These are phyloP conservation scores for Scaptomyza polygonia DNA, from an alignment of 2,888 invertebrate genomes.

Conservation along the genomic window DNA sequence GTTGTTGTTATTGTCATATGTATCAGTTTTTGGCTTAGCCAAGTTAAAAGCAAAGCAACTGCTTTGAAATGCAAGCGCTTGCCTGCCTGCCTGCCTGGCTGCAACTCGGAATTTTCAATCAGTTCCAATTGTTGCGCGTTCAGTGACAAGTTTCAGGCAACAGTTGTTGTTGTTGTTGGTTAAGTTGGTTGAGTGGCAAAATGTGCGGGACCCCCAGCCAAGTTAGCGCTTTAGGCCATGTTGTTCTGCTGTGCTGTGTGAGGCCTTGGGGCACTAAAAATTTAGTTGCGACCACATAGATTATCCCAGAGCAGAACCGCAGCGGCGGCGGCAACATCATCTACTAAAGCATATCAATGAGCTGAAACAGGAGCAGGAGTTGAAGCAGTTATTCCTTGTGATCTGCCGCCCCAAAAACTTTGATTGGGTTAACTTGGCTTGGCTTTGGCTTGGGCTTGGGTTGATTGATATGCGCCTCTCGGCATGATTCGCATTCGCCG, in stretches of 20 bases:
- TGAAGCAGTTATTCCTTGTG: conserved; percentile 25
- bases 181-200: conserved; percentile 71
- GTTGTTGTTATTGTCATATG: conserved; percentile 72
- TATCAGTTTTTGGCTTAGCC: conserved; percentile 74
- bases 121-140: conserved; percentile 77
- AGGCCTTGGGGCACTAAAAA: conserved; percentile 41
- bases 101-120: conserved; percentile 75
- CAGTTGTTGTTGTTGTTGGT: conserved; percentile 5
- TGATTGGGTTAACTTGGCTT: conserved; percentile 66
- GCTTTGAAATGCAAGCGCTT: conserved; percentile 56
- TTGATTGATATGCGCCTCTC: conserved; percentile 74
- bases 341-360: conserved; percentile 77
- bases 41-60: conserved; percentile 18
- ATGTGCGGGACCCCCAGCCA: conserved; percentile 81
- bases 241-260: conserved; percentile 27
- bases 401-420: conserved; percentile 62
- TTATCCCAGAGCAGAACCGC: conserved; percentile 65
- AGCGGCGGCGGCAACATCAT: conserved; percentile 66
- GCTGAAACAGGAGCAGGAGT: conserved; percentile 42
- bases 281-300: conserved; percentile 77
- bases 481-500: conserved; percentile 57
- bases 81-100: background rate
- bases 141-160: conserved; percentile 66
- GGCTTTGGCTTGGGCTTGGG: conserved; percentile 3
- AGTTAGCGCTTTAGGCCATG: conserved; percentile 80